phyloP scores from a whole-genome alignment of 2,888 invertebrate species.

The Tinea trinotella region DNA sequence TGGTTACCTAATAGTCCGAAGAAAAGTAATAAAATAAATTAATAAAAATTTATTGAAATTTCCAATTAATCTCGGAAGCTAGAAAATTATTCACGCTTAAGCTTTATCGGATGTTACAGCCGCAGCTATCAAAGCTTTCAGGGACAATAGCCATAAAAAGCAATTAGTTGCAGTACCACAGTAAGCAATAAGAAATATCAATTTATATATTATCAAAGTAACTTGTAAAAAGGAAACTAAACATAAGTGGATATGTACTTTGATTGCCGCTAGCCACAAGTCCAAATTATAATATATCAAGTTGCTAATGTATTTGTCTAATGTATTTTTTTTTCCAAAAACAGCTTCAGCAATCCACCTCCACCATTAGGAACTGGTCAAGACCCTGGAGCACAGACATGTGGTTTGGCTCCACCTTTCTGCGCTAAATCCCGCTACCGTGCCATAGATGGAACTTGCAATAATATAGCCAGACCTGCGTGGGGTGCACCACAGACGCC shows the following conservation, averaged over 20 bases:
- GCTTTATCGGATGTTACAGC: neutral
- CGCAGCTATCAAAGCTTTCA: neutral
- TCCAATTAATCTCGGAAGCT: too few relatives aligned
- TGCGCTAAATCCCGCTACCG: slow-evolving; percentile 76
- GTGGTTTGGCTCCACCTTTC: slow-evolving; percentile 58
- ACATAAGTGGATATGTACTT: too few relatives aligned
- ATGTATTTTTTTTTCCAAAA: neutral
- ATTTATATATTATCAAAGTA: too few relatives aligned
- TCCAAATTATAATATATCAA: too few relatives aligned
- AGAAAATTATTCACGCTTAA: neutral
- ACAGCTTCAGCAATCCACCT: slow-evolving; percentile 59
- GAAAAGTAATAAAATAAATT: too few relatives aligned
- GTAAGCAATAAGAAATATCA: too few relatives aligned
- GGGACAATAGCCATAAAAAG: neutral
- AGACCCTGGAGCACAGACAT: slow-evolving; percentile 60
- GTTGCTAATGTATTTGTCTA: too few relatives aligned
- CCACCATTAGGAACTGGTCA: slow-evolving; percentile 47
- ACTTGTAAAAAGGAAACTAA: too few relatives aligned
- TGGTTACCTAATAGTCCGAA: too few relatives aligned
- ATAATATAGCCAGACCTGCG: slow-evolving; percentile 86
- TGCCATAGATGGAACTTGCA: slow-evolving; percentile 93
- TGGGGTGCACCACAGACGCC: slow-evolving; percentile 86
- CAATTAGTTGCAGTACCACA: too few relatives aligned
- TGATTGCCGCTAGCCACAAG: too few relatives aligned
- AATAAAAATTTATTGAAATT: too few relatives aligned